Percentiles rank a stretch among this genome's conserved stretches.
Evolutionary conservation across 2,888 invertebrate species (phyloP).

Genomic region (Cheilosia vulpina): DNA sequence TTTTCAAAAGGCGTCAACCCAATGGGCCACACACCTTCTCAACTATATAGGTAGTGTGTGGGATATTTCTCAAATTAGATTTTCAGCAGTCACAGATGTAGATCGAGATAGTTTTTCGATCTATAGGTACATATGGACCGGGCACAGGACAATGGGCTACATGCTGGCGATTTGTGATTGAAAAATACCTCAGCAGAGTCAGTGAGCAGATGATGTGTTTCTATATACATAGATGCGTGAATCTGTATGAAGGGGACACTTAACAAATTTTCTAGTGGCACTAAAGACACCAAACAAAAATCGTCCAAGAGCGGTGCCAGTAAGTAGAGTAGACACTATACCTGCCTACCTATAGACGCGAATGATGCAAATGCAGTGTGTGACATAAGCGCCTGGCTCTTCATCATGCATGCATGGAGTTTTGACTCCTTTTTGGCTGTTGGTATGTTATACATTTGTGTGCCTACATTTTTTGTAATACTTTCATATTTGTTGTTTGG

Average conservation of each 20-base stretch:
- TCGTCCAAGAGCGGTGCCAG: conserved; percentile 12
- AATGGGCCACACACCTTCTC: conserved; percentile 76
- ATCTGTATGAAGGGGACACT: conserved; percentile 60
- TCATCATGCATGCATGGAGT: conserved; percentile 71
- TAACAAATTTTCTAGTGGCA: conserved; percentile 73
- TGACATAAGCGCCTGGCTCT: conserved; percentile 75
- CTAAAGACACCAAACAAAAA: conserved; percentile 75
- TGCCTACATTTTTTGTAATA: conserved; percentile 6
- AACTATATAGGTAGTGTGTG: conserved; percentile 35
- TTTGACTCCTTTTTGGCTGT: conserved; percentile 58
- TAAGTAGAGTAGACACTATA: conserved; percentile 7
- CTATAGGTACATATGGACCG: neutral
- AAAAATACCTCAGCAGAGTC: conserved; percentile 31
- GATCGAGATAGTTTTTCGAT: neutral
- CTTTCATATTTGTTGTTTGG: conserved; percentile 13
- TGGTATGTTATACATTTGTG: conserved; percentile 36
- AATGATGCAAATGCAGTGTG: conserved; percentile 69
- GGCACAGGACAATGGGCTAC: conserved; percentile 54
- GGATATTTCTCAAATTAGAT: conserved; percentile 74
- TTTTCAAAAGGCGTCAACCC: conserved; percentile 77
- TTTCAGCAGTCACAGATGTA: conserved; percentile 37
- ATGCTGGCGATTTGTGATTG: conserved; percentile 43
- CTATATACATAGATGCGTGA: conserved; percentile 13
- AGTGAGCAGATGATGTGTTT: conserved; percentile 54
- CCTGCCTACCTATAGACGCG: conserved; percentile 16